Evolutionary conservation across 2,113 vertebrate genomes (phyloP).

Genomic region (Puntigrus tetrazona): DNA sequence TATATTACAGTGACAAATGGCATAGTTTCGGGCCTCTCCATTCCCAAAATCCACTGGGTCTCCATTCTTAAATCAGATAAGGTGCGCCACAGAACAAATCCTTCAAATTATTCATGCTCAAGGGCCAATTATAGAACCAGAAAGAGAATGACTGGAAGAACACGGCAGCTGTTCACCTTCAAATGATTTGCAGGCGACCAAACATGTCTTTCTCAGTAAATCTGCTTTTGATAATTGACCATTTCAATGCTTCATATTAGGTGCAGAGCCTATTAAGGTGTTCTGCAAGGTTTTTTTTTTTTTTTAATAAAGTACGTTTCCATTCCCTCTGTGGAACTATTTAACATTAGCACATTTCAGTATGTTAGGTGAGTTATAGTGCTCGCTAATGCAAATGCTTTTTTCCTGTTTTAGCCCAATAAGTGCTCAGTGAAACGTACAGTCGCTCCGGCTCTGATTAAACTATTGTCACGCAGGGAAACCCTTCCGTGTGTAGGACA

Average conservation of each 20-base stretch:
- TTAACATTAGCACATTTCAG: constrained; percentile 44
- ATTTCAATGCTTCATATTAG: constrained; percentile 36
- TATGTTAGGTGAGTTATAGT: constrained; percentile 39
- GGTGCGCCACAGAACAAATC: constrained; percentile 65
- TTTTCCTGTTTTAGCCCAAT: constrained; percentile 37
- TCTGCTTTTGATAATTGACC: constrained; percentile 31
- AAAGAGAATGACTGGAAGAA: constrained; percentile 49
- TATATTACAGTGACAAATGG: constrained; percentile 38
- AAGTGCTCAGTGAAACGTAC: constrained; percentile 54
- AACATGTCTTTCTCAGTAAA: constrained; percentile 20
- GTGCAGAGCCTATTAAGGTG: neutral
- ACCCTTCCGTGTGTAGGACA: constrained; percentile 39
- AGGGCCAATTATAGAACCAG: constrained; percentile 64
- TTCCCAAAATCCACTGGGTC: constrained; percentile 38
- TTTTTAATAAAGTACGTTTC: neutral
- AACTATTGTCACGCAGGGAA: constrained; percentile 46
- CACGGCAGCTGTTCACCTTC: constrained; percentile 27
- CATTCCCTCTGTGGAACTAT: constrained; percentile 7
- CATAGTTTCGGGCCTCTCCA: constrained; percentile 8
- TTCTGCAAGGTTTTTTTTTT: constrained; percentile 23
- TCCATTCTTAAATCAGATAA: constrained; percentile 61
- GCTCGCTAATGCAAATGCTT: constrained; percentile 41
- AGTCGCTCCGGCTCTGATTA: constrained; percentile 24
- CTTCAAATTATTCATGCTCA: constrained; percentile 67
- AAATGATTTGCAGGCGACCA: constrained; percentile 16